phyloP scores from a whole-genome alignment of 2,113 vertebrate species.

The Proteles cristata region DNA sequence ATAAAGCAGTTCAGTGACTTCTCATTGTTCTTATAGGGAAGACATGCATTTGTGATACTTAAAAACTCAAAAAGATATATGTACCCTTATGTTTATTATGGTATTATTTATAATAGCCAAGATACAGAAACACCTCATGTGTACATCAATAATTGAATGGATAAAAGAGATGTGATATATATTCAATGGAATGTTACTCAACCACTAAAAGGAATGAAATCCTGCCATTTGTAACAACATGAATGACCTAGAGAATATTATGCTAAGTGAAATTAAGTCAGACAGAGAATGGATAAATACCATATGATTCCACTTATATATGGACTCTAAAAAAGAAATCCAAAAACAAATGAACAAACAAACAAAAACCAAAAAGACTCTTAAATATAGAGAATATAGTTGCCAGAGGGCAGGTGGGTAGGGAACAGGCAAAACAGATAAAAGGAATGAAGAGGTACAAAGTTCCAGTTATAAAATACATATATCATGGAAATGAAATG shows the following conservation, averaged over 20 bases:
- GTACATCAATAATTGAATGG: not conserved
- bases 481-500: not conserved
- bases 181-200: not conserved
- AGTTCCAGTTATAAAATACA: not conserved
- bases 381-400: not conserved
- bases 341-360: not conserved
- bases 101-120: not conserved
- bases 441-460: not conserved
- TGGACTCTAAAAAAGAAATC: not conserved
- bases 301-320: not conserved
- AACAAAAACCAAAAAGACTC: not conserved
- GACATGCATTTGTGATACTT: not conserved
- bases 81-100: not conserved
- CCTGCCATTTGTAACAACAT: not conserved
- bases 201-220: not conserved
- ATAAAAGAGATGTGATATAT: not conserved
- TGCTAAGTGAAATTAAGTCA: not conserved
- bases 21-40: not conserved
- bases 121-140: not conserved
- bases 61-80: not conserved
- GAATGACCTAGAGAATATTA: not conserved
- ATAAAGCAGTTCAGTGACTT: not conserved
- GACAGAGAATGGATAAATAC: not conserved
- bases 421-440: not conserved
- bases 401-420: not conserved